Evolutionary conservation across 1,140 invertebrate genomes (phyloP).

Genomic region (Homarus americanus): DNA sequence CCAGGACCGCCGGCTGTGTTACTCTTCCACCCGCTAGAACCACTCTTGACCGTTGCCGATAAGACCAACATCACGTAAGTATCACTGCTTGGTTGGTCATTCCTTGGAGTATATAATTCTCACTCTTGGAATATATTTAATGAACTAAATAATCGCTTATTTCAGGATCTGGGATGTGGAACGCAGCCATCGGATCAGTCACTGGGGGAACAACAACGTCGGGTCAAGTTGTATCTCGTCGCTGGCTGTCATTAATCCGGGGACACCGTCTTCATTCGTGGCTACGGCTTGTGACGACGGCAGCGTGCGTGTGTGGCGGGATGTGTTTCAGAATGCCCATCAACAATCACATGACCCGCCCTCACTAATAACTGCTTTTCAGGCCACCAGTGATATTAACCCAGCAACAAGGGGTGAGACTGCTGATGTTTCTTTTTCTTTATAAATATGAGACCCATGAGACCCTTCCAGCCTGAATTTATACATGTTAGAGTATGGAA

Average conservation of each 20-base stretch:
- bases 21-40: conserved; percentile 93
- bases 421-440: no score
- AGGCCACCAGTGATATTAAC: conserved; percentile 86
- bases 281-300: conserved; percentile 86
- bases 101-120: neutral
- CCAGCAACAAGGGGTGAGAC: conserved; percentile 78
- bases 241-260: conserved; percentile 94
- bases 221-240: conserved; percentile 84
- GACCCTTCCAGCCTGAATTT: no score
- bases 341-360: neutral
- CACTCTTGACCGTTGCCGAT: conserved; percentile 90
- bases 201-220: conserved; percentile 78
- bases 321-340: conserved; percentile 75
- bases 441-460: no score
- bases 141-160: conserved; percentile 72
- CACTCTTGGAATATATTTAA: neutral
- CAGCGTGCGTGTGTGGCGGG: conserved; percentile 85
- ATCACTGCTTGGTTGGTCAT: neutral
- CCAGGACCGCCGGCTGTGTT: conserved; percentile 87
- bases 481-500: no score
- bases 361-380: conserved; percentile 88
- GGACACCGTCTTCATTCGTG: conserved; percentile 86
- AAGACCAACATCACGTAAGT: conserved; percentile 89
- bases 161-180: conserved; percentile 80
- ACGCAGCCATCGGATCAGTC: conserved; percentile 77